A percentile compares a stretch with the other conserved stretches of the same genome.
These are phyloP conservation scores for Herminia tarsipennalis DNA, from an alignment of 2,888 invertebrate genomes.

Conservation along the genomic window DNA sequence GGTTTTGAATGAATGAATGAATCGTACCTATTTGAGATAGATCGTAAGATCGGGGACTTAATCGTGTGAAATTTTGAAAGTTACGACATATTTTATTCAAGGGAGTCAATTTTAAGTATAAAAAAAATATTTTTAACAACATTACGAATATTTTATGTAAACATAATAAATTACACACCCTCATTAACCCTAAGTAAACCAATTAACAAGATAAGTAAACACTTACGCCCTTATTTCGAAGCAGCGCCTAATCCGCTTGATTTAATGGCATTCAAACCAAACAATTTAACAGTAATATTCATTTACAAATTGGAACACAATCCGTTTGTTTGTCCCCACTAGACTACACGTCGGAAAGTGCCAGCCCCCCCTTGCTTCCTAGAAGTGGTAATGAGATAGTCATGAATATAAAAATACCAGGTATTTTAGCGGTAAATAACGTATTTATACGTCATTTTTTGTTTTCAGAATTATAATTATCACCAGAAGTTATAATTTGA, in stretches of 20 bases:
- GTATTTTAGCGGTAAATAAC: conserved; percentile 7
- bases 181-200: too few relatives aligned
- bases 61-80: too few relatives aligned
- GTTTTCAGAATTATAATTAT: conserved; percentile 1
- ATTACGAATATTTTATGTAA: too few relatives aligned
- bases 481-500: neutral
- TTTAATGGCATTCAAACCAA: conserved; percentile 2
- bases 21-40: too few relatives aligned
- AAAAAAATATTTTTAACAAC: too few relatives aligned
- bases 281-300: conserved; percentile 39
- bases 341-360: neutral
- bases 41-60: too few relatives aligned
- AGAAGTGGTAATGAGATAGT: conserved; percentile 1
- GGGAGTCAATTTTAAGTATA: too few relatives aligned
- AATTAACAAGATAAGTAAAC: too few relatives aligned
- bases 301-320: conserved; percentile 5
- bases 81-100: too few relatives aligned
- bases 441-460: conserved; percentile 1
- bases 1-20: too few relatives aligned
- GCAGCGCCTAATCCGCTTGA: neutral
- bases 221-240: neutral
- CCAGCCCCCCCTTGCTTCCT: too few relatives aligned
- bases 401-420: neutral
- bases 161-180: too few relatives aligned
- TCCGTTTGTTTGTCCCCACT: neutral